A percentile compares a stretch with the other conserved stretches of the same genome.
Conservation (phyloP, 2,797 vertebrate species). For the Spinibarbus caldwelli region DNA sequence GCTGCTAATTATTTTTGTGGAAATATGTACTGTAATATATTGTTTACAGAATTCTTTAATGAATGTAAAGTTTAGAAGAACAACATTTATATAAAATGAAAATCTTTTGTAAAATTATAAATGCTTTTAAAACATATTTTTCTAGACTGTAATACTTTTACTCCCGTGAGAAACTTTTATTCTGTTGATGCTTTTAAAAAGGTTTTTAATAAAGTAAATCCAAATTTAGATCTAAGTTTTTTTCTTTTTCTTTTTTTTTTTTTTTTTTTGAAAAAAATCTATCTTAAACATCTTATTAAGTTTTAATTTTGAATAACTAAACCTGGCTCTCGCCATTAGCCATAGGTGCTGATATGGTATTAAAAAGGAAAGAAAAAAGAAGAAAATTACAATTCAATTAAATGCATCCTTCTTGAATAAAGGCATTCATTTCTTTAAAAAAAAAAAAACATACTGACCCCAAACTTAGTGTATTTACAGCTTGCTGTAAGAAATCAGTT, state of each 20-base stretch:
- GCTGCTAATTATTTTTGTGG: no score
- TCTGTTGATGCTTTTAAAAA: no score
- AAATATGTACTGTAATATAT: no score
- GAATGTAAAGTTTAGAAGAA: no score
- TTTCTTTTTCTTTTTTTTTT: no score
- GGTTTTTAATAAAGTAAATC: not conserved
- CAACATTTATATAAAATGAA: no score
- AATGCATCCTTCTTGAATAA: not conserved
- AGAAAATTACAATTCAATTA: no score
- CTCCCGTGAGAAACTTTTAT: no score
- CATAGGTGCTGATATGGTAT: not conserved
- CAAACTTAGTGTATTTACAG: not conserved
- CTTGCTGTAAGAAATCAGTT: not conserved
- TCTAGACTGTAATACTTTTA: no score
- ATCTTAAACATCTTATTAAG: not conserved
- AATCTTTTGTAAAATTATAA: no score
- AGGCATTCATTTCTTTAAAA: not conserved
- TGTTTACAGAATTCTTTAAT: no score
- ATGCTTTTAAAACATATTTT: not conserved
- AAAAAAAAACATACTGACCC: not conserved
- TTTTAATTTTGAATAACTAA: not conserved
- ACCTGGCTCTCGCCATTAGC: not conserved
- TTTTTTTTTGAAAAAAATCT: not conserved
- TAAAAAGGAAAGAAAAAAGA: not conserved
- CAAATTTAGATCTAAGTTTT: no score